Evolutionary conservation across 2,113 vertebrate species (phyloP).

Genomic region (Nerophis ophidion): DNA sequence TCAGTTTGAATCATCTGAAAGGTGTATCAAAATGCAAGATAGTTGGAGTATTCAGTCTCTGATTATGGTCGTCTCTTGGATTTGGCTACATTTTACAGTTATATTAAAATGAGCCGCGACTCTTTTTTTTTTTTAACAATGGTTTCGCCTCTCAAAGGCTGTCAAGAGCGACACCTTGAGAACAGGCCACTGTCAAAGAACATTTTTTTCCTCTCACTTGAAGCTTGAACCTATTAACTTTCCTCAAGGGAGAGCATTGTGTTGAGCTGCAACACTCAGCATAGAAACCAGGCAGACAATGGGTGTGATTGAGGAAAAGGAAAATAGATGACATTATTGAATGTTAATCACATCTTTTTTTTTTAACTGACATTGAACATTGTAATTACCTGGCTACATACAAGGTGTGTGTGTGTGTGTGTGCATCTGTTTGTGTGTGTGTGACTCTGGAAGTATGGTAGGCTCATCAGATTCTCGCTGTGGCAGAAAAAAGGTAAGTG

Average conservation of each 20-base stretch:
- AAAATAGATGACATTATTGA: constrained; percentile 66
- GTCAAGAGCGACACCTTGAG: constrained; percentile 30
- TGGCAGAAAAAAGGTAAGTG: constrained; percentile 70
- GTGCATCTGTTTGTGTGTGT: constrained; percentile 19
- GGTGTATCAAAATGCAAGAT: neutral
- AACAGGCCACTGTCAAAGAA: constrained; percentile 1
- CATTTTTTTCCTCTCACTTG: constrained; percentile 48
- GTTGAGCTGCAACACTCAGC: constrained; percentile 51
- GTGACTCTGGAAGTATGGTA: constrained; percentile 20
- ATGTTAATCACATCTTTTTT: constrained; percentile 71
- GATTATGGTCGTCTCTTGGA: neutral
- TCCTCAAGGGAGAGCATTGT: constrained; percentile 38
- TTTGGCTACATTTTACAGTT: constrained; percentile 1
- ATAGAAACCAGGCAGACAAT: constrained; percentile 67
- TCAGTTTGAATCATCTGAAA: neutral
- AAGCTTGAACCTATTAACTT: constrained; percentile 59
- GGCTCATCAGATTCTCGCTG: constrained; percentile 68
- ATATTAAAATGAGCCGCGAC: constrained; percentile 10
- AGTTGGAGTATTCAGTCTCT: neutral
- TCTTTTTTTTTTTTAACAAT: constrained; percentile 21
- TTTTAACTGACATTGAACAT: constrained; percentile 36
- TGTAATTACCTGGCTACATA: constrained; percentile 65
- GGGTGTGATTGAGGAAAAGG: constrained; percentile 69
- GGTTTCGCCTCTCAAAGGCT: constrained; percentile 17
- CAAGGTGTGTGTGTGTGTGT: constrained; percentile 23